Evolutionary conservation across 2,797 vertebrate genomes (phyloP), one percentile per base, ranked within the genome.

Genomic region (Threskiornis aethiopicus): DNA sequence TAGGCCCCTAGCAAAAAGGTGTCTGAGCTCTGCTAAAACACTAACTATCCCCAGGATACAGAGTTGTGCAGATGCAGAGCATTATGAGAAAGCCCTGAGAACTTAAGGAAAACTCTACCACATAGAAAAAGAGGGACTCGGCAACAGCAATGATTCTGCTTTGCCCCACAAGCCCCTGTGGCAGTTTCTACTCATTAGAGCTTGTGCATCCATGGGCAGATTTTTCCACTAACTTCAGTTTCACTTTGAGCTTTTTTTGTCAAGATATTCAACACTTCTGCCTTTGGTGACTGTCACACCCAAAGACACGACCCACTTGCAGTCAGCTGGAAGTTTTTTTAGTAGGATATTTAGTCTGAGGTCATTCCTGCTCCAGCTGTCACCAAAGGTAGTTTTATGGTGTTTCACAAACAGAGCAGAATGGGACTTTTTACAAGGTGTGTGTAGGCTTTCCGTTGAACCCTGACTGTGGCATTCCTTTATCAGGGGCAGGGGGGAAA

Each of bases 391-490:
- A 44, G 49, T 57, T 95, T 81, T 57, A 49, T 12, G 20, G 16
- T 44, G 22, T 75, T 90, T 84, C 51, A 54, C 5, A 5, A 71
- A 35, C 5, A 62, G 61, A 84, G 19, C 9, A 88, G 37, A 93
- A 84, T 3, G 0, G 10, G 22, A 10, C 3, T 59, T 52, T 80
- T 84, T 65, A 82, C 26, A 79, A 76, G 14, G 14, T 58, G 18
- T 12, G 4, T 5, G 8, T 42, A 76, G 49, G 66, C 26, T 92
- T 84, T 65, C 70, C 2, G 0, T 29, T 0, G 0, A 84, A 41
- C 49, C 22, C 62, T 49, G 54, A 49, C 33, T 55, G 44, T 55
- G 44, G 6, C 21, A 33, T 46, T 81, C 24, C 31, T 75, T 79
- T 69, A 51, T 5, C 24, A 59, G 26, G 26, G 28, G 8, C 11